Evolutionary conservation across 2,113 vertebrate species (phyloP), one percentile per base, ranked within the genome.

Genomic region (Tetraodon nigroviridis): DNA sequence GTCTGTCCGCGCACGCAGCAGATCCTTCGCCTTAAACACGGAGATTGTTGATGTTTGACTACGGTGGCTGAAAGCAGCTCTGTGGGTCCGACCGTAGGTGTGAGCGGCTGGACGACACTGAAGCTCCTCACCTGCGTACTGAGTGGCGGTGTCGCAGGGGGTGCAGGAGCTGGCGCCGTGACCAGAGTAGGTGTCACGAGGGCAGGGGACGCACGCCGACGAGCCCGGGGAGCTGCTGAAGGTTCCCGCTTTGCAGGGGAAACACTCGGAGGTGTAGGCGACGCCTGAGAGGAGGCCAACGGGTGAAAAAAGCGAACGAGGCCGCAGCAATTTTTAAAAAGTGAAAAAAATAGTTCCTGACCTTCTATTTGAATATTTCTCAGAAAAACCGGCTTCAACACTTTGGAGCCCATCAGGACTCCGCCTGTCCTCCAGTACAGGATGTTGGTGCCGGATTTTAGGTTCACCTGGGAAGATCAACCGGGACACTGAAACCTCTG

Each of bases 391-490:
- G 95, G 95, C 68, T 99, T 98, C 64, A 93, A 91, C 15, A 90
- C 91, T 88, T 96, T 97, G 8, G 90, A 87, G 0, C 92, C 92
- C 87, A 98, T 90, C 11, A 94, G 85, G 67, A 99, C 92, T 12
- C 94, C 93, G 11, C 93, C 95, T 3, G 97, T 99, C 76, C 95
- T 93, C 97, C 97, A 99, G 82, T 97, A 99, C 1, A 98, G 86
- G 79, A 98, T 93, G 76, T 99, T 99, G 58, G 92, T 93, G 18
- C 96, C 96, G 44, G 97, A 93, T 78, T 98, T 96, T 70, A 99
- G 78, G 76, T 90, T 92, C 29, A 98, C 92, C 97, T 99, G 56
- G 7, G 88, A 37, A 8, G 32, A 37, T 37, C 32, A 37, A 27
- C 24, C 24, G 4, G 3, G 7, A 37, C 32, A 37, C 32, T 37